Conservation (phyloP, 1,140 invertebrate species). For the Daktulosphaira vitifoliae region DNA sequence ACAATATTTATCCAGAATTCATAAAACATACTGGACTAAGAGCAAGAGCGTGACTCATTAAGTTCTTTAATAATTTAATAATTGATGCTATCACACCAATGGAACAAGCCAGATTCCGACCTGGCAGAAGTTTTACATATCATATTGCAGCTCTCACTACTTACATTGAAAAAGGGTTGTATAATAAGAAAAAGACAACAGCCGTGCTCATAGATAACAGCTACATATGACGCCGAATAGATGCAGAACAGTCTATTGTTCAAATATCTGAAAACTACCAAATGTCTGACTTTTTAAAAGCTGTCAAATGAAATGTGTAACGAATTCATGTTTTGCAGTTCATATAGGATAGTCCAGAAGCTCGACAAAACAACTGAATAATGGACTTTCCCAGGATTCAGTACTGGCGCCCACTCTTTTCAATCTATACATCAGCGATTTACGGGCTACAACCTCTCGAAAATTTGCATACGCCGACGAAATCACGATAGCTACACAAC, state of each 20-base stretch:
- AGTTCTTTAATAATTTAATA: no score
- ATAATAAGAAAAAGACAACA: slow-evolving; percentile 15
- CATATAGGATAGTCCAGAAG: slow-evolving; percentile 29
- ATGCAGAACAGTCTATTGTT: slow-evolving; percentile 15
- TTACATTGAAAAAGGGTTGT: slow-evolving; percentile 35
- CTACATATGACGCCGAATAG: slow-evolving; percentile 35
- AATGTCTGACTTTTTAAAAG: slow-evolving; percentile 14
- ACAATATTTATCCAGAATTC: slow-evolving; percentile 4
- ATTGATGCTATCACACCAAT: not conserved
- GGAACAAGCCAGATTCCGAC: not conserved
- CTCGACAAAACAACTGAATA: slow-evolving; percentile 32
- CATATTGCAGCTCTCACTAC: not conserved
- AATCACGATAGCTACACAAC: slow-evolving; percentile 6
- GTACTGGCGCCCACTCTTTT: not conserved
- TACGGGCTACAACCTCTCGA: slow-evolving; percentile 1
- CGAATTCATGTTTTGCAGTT: slow-evolving; percentile 32
- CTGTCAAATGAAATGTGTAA: slow-evolving; percentile 9
- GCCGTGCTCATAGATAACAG: slow-evolving; percentile 26
- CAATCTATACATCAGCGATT: not conserved
- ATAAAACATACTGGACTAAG: no score
- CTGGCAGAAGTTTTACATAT: not conserved
- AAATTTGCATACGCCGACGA: slow-evolving; percentile 20
- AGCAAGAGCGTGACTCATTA: no score
- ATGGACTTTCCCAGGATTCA: slow-evolving; percentile 1
- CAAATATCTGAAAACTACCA: slow-evolving; percentile 24